Conservation (phyloP, 2,888 invertebrate genomes). For the Oxyteleia sp. region DNA sequence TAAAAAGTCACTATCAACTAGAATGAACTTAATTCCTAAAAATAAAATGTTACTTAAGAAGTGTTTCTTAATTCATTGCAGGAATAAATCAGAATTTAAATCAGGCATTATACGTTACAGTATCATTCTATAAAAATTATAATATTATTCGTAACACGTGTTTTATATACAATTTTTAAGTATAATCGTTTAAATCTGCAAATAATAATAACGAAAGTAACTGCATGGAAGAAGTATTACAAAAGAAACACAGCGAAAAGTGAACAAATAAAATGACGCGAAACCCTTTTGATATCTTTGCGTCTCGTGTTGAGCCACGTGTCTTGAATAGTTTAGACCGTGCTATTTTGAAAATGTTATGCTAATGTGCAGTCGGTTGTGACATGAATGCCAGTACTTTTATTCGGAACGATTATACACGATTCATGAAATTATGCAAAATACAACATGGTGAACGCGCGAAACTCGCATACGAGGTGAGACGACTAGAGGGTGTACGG, state of each 20-base stretch:
- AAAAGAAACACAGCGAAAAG: background rate
- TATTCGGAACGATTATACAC: conserved; percentile 79
- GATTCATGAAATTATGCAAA: conserved; percentile 85
- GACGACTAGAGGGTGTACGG: conserved; percentile 75
- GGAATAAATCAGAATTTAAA: too few species aligned
- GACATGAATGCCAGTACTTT: conserved; percentile 74
- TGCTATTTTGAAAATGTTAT: conserved; percentile 81
- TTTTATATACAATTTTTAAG: too few species aligned
- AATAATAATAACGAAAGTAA: background rate
- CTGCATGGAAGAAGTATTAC: background rate
- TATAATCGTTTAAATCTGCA: too few species aligned
- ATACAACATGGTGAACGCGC: conserved; percentile 66
- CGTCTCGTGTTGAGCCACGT: conserved; percentile 79
- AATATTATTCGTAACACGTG: too few species aligned
- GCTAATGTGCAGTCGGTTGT: conserved; percentile 78
- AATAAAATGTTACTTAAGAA: too few species aligned
- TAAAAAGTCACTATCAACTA: too few species aligned
- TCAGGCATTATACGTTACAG: too few species aligned
- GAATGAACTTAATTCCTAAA: too few species aligned
- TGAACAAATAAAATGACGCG: conserved; percentile 55
- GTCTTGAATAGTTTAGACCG: conserved; percentile 74
- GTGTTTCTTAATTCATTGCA: too few species aligned
- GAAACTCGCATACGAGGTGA: conserved; percentile 71
- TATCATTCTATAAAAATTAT: conserved; percentile 27
- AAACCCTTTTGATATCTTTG: conserved; percentile 60